Evolutionary conservation across 1,140 invertebrate genomes (phyloP).

Genomic region (Drosophila aff.): DNA sequence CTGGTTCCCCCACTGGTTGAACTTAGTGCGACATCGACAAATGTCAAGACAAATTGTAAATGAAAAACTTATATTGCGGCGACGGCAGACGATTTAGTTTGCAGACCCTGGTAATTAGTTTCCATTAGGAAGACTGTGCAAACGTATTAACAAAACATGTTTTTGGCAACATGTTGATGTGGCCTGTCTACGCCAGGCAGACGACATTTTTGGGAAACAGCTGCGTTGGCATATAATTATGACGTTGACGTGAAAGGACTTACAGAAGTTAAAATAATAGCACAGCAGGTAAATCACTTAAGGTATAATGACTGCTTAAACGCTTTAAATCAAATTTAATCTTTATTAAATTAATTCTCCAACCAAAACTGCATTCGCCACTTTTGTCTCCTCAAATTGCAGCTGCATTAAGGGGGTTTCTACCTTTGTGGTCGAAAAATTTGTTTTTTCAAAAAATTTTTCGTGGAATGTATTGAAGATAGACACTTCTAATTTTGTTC

Average conservation of each 20-base stretch:
- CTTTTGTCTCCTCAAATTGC: conserved; percentile 14
- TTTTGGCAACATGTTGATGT: conserved; percentile 5
- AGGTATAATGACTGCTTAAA: not conserved
- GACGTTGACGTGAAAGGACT: not conserved
- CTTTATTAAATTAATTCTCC: not conserved
- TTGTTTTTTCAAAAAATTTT: too few species aligned
- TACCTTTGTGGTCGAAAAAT: too few species aligned
- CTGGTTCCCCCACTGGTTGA: conserved; percentile 6
- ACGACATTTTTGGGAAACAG: not conserved
- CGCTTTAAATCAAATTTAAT: not conserved
- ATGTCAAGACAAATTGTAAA: conserved; percentile 27
- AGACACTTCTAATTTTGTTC: too few species aligned
- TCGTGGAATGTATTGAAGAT: too few species aligned
- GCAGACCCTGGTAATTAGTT: conserved; percentile 25
- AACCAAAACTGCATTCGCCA: not conserved
- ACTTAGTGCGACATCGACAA: conserved; percentile 11
- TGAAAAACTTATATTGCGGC: conserved; percentile 14
- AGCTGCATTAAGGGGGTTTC: conserved; percentile 44
- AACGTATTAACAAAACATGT: conserved; percentile 11
- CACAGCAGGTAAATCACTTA: not conserved
- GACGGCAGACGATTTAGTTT: conserved; percentile 18
- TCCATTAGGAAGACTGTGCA: conserved; percentile 7
- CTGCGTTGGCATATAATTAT: conserved; percentile 1
- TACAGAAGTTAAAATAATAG: not conserved
- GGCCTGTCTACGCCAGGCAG: not conserved